A percentile compares a stretch with the other conserved stretches of the same genome.
These are phyloP conservation scores for Cottoperca gobio DNA, from an alignment of 2,797 vertebrate genomes.

Conservation along the genomic window DNA sequence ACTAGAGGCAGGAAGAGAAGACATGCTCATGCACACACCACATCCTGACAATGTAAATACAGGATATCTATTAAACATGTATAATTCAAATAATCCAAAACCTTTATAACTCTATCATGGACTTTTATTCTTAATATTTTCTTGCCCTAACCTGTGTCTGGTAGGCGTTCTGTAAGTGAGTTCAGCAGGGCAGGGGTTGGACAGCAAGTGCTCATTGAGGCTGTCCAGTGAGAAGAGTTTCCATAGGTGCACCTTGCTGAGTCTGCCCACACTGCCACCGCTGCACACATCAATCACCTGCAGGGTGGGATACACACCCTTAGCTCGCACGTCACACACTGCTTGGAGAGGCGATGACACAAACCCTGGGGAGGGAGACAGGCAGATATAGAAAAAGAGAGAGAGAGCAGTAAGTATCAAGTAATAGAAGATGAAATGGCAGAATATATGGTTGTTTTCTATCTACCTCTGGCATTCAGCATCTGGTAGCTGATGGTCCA, in stretches of 20 bases:
- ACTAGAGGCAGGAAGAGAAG: constrained; percentile 67
- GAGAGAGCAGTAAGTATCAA: not conserved
- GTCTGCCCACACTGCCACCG: constrained; percentile 78
- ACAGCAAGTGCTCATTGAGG: constrained; percentile 87
- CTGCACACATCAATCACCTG: constrained; percentile 83
- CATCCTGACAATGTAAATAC: not conserved
- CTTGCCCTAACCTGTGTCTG: constrained; percentile 85
- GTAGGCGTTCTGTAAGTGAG: constrained; percentile 86
- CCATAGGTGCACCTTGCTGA: constrained; percentile 89
- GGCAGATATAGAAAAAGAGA: not conserved
- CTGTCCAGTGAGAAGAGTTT: constrained; percentile 88
- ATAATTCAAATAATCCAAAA: not conserved
- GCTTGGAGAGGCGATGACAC: constrained; percentile 49
- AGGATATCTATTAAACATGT: not conserved
- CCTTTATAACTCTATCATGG: not conserved
- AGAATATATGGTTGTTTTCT: not conserved
- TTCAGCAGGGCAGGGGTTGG: constrained; percentile 81
- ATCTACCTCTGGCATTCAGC: constrained; percentile 82
- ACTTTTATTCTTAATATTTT: not conserved
- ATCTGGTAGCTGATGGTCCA: constrained; percentile 90
- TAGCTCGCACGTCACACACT: constrained; percentile 85
- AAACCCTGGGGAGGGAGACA: constrained; percentile 62
- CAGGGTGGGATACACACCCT: constrained; percentile 87
- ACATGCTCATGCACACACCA: not conserved
- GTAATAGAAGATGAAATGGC: not conserved